Evolutionary conservation across 2,888 invertebrate species (phyloP), one percentile per base, ranked within the genome.

Genomic region (Phyllotreta cruciferae): DNA sequence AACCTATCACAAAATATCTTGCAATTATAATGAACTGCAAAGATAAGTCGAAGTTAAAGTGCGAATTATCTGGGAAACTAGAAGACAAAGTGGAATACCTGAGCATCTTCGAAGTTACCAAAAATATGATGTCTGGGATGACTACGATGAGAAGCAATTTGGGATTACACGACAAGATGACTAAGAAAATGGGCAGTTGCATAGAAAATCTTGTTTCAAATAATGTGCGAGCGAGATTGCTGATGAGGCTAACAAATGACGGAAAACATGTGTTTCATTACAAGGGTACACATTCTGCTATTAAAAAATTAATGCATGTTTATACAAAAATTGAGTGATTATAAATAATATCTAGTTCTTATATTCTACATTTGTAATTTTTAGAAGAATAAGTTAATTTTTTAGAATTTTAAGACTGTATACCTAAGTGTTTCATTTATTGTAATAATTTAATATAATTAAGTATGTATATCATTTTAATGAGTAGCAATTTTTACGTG

Each of bases 51-150:
- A 8, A 37, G 10, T 3, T n/a, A 37, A 37, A 37, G 34, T 52
- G 38, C 13, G 13, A 52, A 52, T 1, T 6, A 9, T 11, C 52
- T 37, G 52, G 52, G 1, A 52, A 10, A 13, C 13, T 52, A 4
- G 52, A 52, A 13, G 37, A 52, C n/a, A 35, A 52, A 37, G 52
- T 37, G 1, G 52, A 52, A 35, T 52, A 11, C 6, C 13, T 52
- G 13, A 37, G 13, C n/a, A 52, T 52, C 9, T 52, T 11, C 13
- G n/a, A 11, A 13, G 38, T 9, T 8, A 38, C 13, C 7, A 52
- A 52, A 8, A 37, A 13, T 8, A 14, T 52, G 14, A 37, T 52
- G 13, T 34, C 13, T 1, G 5, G n/a, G 4, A 36, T 35, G 38
- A 52, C 11, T 3, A 50, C 35, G n/a, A 50, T 36, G 52, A 52